Conservation (phyloP, 2,113 vertebrate species). For the Zosterops pallidus region DNA sequence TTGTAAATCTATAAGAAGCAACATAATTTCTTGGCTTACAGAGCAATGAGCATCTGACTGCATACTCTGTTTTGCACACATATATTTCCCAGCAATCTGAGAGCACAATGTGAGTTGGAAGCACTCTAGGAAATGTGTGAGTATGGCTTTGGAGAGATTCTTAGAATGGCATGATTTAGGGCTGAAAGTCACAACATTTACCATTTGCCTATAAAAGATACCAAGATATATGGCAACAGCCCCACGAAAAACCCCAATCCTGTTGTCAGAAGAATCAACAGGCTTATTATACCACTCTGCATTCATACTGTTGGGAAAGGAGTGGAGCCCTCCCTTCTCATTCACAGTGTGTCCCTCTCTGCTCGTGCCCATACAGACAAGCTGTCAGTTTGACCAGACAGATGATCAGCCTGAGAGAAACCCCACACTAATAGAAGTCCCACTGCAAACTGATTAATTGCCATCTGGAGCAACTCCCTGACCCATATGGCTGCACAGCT, state of each 20-base stretch:
- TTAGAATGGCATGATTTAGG: neutral
- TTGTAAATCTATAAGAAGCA: neutral
- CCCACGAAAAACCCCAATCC: neutral
- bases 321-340: neutral
- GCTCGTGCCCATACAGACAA: neutral
- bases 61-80: neutral
- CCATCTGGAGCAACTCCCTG: conserved; percentile 29
- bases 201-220: neutral
- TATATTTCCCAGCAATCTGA: neutral
- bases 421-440: neutral
- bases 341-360: neutral
- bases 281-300: neutral
- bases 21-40: neutral
- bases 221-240: neutral
- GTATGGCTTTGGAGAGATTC: neutral
- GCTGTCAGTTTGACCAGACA: conserved; percentile 2
- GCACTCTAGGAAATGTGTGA: neutral
- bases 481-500: neutral
- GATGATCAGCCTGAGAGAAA: neutral
- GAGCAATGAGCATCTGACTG: neutral
- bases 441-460: conserved; percentile 6
- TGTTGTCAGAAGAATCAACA: neutral
- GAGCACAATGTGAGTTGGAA: neutral
- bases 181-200: neutral
- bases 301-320: neutral